Percentiles rank a stretch among this genome's conserved stretches.
Evolutionary conservation across 1,140 invertebrate species (phyloP).

Genomic region (Popillia japonica): DNA sequence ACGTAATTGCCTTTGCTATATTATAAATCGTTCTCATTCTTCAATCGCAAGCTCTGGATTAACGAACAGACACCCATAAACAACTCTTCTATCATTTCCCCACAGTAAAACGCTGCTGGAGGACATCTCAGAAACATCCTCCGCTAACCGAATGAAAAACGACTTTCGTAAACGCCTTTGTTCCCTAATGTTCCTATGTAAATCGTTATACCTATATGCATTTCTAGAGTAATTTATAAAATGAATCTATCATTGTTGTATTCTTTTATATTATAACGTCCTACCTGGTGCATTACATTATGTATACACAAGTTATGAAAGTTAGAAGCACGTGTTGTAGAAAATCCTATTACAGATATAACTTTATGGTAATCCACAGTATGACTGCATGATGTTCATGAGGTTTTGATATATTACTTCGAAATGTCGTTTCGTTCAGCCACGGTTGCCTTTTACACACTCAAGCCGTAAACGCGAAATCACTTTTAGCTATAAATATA

Average conservation of each 20-base stretch:
- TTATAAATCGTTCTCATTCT: slow-evolving; percentile 1
- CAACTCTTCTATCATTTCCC: neutral
- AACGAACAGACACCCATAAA: slow-evolving; percentile 8
- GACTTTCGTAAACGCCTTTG: slow-evolving; percentile 22
- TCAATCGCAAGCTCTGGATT: neutral
- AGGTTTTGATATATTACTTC: slow-evolving; percentile 24
- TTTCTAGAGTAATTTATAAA: slow-evolving; percentile 26
- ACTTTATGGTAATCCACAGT: neutral
- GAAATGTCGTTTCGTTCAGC: neutral
- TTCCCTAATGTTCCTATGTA: slow-evolving; percentile 19
- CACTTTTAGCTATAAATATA: slow-evolving; percentile 6
- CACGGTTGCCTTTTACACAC: neutral
- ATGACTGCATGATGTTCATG: slow-evolving; percentile 17
- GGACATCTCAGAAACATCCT: neutral
- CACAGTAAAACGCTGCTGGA: neutral
- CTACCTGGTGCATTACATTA: slow-evolving; percentile 5
- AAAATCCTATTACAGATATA: slow-evolving; percentile 16
- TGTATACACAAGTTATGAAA: neutral
- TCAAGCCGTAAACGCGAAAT: neutral
- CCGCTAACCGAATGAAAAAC: slow-evolving; percentile 21
- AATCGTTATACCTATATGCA: slow-evolving; percentile 30
- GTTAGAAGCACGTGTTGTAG: slow-evolving; percentile 13
- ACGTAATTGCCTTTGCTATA: neutral
- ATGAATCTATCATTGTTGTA: slow-evolving; percentile 33
- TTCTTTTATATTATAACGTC: neutral